Evolutionary conservation across 2,797 vertebrate genomes (phyloP).

Genomic region (Mus caroli): DNA sequence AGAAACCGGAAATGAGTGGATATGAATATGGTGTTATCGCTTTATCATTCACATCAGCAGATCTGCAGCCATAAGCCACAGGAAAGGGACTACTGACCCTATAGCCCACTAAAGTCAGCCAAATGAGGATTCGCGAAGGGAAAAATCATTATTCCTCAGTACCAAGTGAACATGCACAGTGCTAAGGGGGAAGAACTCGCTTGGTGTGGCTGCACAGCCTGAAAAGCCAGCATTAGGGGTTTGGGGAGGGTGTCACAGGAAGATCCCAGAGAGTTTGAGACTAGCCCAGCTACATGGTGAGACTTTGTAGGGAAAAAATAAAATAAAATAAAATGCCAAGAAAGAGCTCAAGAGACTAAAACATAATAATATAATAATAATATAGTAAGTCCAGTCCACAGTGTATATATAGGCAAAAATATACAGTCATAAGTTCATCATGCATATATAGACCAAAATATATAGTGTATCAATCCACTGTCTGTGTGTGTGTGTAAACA

Average conservation of each 20-base stretch:
- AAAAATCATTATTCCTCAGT: not conserved
- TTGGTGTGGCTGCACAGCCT: no score
- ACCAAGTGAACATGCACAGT: not conserved
- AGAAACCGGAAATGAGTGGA: not conserved
- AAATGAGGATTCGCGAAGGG: not conserved
- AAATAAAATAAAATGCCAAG: not conserved
- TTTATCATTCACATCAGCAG: not conserved
- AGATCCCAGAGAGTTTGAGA: not conserved
- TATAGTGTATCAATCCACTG: not conserved
- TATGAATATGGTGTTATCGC: no score
- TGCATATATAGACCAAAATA: not conserved
- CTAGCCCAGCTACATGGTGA: not conserved
- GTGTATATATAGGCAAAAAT: not conserved
- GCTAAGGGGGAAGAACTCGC: not conserved
- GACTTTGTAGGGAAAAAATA: not conserved
- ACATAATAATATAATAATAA: not conserved
- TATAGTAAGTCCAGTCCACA: no score
- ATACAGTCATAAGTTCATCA: not conserved
- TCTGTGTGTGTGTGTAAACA: not conserved
- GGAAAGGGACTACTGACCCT: not conserved
- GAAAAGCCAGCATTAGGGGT: not conserved
- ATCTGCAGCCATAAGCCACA: not conserved
- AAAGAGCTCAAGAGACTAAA: not conserved
- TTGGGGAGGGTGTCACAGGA: not conserved
- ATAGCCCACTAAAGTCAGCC: not conserved